Evolutionary conservation across 2,113 vertebrate genomes (phyloP).

Genomic region (Geothlypis trichas): DNA sequence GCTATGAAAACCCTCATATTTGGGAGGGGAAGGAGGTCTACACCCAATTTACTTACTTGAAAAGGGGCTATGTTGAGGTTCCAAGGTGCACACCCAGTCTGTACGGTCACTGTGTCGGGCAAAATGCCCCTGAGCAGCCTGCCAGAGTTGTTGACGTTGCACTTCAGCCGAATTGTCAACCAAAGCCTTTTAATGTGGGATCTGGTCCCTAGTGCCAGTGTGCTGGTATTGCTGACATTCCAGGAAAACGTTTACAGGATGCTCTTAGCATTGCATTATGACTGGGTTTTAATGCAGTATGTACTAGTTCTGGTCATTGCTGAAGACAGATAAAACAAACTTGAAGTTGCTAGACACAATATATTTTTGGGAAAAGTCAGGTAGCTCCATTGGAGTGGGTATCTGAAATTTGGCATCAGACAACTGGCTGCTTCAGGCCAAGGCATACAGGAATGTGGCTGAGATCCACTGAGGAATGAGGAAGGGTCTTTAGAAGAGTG

Average conservation of each 20-base stretch:
- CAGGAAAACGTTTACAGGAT: background rate
- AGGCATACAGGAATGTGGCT: background rate
- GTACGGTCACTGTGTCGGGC: background rate
- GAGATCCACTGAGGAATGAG: background rate
- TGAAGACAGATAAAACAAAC: background rate
- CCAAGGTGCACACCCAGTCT: background rate
- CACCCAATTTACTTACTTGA: background rate
- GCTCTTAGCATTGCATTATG: background rate
- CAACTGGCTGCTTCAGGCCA: background rate
- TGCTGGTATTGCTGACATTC: conserved; percentile 14
- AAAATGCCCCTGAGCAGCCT: background rate
- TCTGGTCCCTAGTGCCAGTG: conserved; percentile 38
- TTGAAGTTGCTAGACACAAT: background rate
- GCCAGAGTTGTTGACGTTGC: conserved; percentile 31
- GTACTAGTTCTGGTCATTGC: background rate
- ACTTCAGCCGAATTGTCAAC: background rate
- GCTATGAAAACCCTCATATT: background rate
- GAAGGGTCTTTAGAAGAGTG: background rate
- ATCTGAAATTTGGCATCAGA: background rate
- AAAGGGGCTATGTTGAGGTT: background rate
- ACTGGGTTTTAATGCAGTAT: background rate
- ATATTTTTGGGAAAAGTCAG: background rate
- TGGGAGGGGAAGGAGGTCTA: background rate
- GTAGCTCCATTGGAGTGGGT: background rate
- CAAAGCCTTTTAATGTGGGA: background rate